Percentiles rank a stretch among this genome's conserved stretches.
These are phyloP conservation scores for Gobio gobio DNA, from an alignment of 2,113 vertebrate genomes.

Conservation along the genomic window DNA sequence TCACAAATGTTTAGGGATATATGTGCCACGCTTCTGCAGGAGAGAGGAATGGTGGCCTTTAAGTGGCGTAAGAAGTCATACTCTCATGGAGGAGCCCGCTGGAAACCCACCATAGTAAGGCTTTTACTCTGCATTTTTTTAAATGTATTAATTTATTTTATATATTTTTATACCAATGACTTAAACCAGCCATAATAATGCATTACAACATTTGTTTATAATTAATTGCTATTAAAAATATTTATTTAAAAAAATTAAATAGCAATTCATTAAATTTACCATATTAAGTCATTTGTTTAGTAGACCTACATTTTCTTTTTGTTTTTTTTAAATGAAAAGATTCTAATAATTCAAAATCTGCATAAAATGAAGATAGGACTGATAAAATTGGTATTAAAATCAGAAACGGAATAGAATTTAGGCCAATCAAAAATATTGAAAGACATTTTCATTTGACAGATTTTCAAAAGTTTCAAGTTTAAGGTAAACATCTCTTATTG, in stretches of 20 bases:
- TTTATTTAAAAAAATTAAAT: no score
- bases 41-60: conserved; percentile 93
- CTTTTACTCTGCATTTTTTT: conserved; percentile 6
- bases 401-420: no score
- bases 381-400: no score
- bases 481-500: background rate
- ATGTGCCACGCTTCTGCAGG: conserved; percentile 87
- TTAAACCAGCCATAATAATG: background rate
- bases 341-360: background rate
- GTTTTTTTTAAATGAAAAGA: background rate
- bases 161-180: background rate
- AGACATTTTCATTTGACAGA: no score
- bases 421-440: no score
- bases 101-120: conserved; percentile 87
- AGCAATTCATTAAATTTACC: no score
- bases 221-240: no score
- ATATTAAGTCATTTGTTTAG: no score
- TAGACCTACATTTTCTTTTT: no score
- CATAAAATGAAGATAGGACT: background rate
- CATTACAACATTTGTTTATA: background rate
- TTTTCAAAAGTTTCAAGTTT: no score
- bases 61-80: conserved; percentile 86
- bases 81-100: conserved; percentile 81
- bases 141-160: no score
- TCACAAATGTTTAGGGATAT: conserved; percentile 90